phyloP scores from a whole-genome alignment of 2,797 vertebrate species.

The Coilia nasus region DNA sequence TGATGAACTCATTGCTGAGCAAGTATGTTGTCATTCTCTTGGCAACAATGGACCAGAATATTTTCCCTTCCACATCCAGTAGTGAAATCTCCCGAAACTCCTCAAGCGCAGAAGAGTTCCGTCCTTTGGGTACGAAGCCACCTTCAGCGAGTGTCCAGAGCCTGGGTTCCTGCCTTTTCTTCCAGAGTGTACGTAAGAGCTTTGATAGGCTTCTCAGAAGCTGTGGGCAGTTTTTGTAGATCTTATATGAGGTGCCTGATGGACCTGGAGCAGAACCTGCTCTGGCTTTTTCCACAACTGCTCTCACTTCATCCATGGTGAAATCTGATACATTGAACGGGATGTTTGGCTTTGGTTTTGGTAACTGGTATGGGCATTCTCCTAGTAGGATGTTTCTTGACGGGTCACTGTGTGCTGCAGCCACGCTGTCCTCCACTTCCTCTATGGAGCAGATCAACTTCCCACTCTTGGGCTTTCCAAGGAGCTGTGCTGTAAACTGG shows the following conservation, averaged over 20 bases:
- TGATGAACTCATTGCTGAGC: background rate
- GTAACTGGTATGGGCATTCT: background rate
- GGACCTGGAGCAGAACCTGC: conserved; percentile 21
- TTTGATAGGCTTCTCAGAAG: background rate
- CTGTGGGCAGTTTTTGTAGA: conserved; percentile 31
- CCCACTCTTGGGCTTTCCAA: too few species aligned
- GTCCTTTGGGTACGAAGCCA: conserved; percentile 4
- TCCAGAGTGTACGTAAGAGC: conserved; percentile 4
- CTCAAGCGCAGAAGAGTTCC: background rate
- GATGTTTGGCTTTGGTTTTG: background rate
- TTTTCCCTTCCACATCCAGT: background rate
- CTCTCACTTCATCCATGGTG: background rate
- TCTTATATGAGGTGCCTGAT: conserved; percentile 32
- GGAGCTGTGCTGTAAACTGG: too few species aligned
- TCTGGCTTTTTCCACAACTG: background rate
- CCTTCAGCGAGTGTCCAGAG: conserved; percentile 30
- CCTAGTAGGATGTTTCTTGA: too few species aligned
- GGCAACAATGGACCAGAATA: background rate
- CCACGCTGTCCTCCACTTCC: too few species aligned
- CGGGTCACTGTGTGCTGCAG: too few species aligned
- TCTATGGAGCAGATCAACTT: too few species aligned
- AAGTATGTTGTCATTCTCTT: background rate
- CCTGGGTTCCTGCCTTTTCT: conserved; percentile 27
- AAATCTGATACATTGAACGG: conserved; percentile 22
- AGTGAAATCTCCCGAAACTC: conserved; percentile 21